These are phyloP conservation scores for Phymastichus coffea DNA, from an alignment of 1,140 invertebrate genomes.

Conservation along the genomic window DNA sequence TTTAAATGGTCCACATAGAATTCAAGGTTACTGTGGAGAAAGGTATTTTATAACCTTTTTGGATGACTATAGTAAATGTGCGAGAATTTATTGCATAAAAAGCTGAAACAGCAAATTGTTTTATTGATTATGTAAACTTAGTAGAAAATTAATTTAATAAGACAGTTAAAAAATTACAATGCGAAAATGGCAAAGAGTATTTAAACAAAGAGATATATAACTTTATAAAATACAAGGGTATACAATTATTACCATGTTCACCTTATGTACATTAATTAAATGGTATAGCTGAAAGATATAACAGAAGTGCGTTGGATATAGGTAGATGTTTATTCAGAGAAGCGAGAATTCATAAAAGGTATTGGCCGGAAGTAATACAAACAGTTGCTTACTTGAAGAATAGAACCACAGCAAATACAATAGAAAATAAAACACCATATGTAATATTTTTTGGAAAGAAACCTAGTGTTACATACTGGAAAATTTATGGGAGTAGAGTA, in stretches of 20 bases:
- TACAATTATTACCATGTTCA: neutral
- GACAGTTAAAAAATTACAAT: neutral
- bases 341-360: neutral
- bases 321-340: slow-evolving; percentile 6
- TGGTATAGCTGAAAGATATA: no score
- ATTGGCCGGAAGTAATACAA: slow-evolving; percentile 24
- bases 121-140: no score
- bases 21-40: neutral
- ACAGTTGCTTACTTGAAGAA: slow-evolving; percentile 7
- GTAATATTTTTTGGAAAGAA: no score
- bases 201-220: neutral
- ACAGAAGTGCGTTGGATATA: no score
- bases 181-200: neutral
- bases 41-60: neutral
- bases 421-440: no score
- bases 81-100: neutral
- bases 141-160: neutral
- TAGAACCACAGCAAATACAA: no score
- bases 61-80: no score
- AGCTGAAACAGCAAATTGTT: neutral
- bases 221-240: slow-evolving; percentile 10
- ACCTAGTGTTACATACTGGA: no score
- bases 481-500: no score
- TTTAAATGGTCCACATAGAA: no score
- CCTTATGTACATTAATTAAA: no score